These are phyloP conservation scores for Falcunculus frontatus DNA, from an alignment of 2,113 vertebrate species.

Conservation along the genomic window DNA sequence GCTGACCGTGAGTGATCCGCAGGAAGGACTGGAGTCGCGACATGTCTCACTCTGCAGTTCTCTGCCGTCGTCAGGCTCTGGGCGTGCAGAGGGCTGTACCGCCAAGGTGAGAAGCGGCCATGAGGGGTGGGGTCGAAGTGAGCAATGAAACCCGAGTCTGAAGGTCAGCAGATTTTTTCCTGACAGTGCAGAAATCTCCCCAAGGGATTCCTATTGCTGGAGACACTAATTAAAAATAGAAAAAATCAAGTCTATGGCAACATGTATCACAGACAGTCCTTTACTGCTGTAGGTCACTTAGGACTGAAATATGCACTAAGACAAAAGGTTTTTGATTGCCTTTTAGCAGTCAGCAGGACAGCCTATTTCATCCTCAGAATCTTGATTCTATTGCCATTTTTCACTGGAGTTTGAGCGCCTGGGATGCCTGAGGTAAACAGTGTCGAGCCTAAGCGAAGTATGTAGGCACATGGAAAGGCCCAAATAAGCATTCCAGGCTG, in stretches of 20 bases:
- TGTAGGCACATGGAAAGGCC: not conserved
- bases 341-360: not conserved
- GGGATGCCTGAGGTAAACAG: not conserved
- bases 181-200: not conserved
- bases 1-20: rapidly evolving
- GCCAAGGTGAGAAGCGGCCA: rapidly evolving
- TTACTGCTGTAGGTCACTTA: not conserved
- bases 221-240: not conserved
- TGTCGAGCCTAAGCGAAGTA: not conserved
- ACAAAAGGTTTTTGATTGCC: not conserved
- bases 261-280: not conserved
- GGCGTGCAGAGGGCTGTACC: rapidly evolving
- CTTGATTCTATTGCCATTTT: not conserved
- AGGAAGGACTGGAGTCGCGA: not conserved
- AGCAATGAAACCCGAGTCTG: not conserved
- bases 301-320: not conserved
- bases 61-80: rapidly evolving
- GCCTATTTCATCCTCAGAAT: not conserved
- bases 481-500: not conserved
- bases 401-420: not conserved
- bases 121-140: not conserved
- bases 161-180: not conserved
- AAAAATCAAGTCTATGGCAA: not conserved
- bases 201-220: not conserved
- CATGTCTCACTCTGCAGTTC: rapidly evolving